Percentiles rank a stretch among this genome's conserved stretches.
phyloP scores from a whole-genome alignment of 1,140 invertebrate species.

The Sycophaga agraensis region DNA sequence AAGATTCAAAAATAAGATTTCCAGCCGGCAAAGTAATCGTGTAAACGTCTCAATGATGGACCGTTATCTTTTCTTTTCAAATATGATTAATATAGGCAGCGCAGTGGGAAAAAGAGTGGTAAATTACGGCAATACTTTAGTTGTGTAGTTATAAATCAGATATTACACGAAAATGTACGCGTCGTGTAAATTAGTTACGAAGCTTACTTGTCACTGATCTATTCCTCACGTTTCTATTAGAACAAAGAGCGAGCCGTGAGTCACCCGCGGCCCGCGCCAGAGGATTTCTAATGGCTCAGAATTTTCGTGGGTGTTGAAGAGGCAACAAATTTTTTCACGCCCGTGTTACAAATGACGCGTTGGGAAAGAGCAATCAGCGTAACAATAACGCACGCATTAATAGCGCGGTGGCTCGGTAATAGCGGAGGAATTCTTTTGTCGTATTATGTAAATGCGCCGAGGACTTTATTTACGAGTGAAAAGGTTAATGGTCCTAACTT shows the following conservation, averaged over 20 bases:
- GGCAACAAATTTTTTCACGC: slow-evolving; percentile 3
- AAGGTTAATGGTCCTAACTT: too few species aligned
- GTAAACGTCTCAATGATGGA: too few species aligned
- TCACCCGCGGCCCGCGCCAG: background rate
- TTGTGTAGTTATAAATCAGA: background rate
- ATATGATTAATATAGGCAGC: too few species aligned
- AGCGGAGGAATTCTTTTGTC: background rate
- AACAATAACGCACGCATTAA: slow-evolving; percentile 1
- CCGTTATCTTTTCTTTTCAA: too few species aligned
- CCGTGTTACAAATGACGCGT: slow-evolving; percentile 16
- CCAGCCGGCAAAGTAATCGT: too few species aligned
- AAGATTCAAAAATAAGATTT: too few species aligned
- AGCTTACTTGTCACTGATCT: background rate
- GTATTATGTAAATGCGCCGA: slow-evolving; percentile 6
- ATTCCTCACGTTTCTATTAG: background rate
- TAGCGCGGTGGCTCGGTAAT: background rate
- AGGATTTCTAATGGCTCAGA: slow-evolving; percentile 2
- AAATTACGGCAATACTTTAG: too few species aligned
- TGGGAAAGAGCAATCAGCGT: slow-evolving; percentile 8
- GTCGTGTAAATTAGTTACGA: background rate
- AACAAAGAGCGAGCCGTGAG: background rate
- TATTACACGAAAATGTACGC: background rate
- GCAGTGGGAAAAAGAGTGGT: too few species aligned
- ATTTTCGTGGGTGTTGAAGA: slow-evolving; percentile 21
- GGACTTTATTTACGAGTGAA: slow-evolving; percentile 6